Conservation (phyloP, 2,888 invertebrate genomes). For the Dilophus febrilis region DNA sequence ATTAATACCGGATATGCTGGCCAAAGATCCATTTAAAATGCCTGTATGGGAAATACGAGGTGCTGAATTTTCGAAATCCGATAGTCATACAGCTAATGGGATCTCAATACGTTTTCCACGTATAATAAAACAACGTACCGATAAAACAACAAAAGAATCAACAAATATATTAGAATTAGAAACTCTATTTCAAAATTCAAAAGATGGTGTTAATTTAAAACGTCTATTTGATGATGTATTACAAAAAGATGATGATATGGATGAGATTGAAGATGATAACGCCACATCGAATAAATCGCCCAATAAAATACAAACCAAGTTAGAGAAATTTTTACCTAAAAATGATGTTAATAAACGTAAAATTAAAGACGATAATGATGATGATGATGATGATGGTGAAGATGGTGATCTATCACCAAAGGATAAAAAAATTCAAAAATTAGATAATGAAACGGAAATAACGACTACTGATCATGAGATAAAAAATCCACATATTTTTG, state of each 20-base stretch:
- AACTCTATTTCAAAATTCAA: conserved; percentile 48
- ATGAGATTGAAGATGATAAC: not conserved
- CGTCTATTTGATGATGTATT: conserved; percentile 19
- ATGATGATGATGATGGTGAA: not conserved
- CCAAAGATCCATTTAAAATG: conserved; percentile 62
- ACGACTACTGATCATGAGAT: conserved; percentile 8
- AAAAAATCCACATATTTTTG: conserved; percentile 3
- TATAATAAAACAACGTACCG: conserved; percentile 62
- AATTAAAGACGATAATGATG: not conserved
- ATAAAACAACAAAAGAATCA: conserved; percentile 72
- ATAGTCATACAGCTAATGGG: conserved; percentile 79
- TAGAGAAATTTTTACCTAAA: conserved; percentile 12
- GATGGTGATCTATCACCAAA: too few relatives aligned
- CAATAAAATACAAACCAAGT: conserved; percentile 15
- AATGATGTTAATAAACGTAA: not conserved
- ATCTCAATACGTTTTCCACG: conserved; percentile 90
- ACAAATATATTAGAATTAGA: conserved; percentile 61
- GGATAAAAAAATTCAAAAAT: not conserved
- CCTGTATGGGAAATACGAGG: conserved; percentile 94
- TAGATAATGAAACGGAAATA: conserved; percentile 2
- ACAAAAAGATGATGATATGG: conserved; percentile 8
- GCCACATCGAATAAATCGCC: not conserved
- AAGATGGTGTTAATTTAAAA: conserved; percentile 26
- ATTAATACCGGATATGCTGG: conserved; percentile 80
- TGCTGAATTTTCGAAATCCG: conserved; percentile 63